Percentiles rank a stretch among this genome's conserved stretches.
Conservation (phyloP, 2,113 vertebrate genomes). For the Glaucomys volans region DNA sequence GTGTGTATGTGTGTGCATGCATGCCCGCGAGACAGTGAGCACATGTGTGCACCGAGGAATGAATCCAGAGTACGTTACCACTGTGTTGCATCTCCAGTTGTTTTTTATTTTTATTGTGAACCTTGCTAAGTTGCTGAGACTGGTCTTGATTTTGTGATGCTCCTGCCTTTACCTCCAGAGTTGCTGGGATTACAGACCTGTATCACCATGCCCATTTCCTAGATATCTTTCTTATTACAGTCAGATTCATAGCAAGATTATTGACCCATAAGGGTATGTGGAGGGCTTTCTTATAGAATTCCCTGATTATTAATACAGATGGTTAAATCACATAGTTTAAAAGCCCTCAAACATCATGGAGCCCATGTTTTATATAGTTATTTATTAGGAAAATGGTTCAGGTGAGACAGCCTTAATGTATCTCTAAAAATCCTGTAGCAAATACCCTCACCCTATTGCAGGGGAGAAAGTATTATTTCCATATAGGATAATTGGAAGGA, state of each 20-base stretch:
- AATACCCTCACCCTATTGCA: fast-evolving
- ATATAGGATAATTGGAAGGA: not conserved
- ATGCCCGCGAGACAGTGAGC: no score
- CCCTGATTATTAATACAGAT: not conserved
- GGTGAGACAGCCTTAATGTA: not conserved
- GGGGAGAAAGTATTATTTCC: not conserved
- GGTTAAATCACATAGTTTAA: not conserved
- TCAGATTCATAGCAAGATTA: not conserved
- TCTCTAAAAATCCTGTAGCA: not conserved
- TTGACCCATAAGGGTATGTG: not conserved
- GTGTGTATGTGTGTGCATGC: no score
- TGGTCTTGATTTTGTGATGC: no score
- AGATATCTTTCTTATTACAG: no score
- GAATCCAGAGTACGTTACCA: no score
- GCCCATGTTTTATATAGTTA: not conserved
- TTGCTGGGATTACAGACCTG: not conserved
- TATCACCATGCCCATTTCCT: no score
- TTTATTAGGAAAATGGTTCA: not conserved
- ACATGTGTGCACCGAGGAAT: no score
- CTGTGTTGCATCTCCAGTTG: no score
- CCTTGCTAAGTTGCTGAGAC: no score
- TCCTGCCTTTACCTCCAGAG: not conserved
- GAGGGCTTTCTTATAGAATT: not conserved
- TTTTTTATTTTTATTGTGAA: no score
- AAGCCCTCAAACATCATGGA: not conserved